Evolutionary conservation across 2,888 invertebrate genomes (phyloP), one percentile per base, ranked within the genome.

Genomic region (Thereva unica): DNA sequence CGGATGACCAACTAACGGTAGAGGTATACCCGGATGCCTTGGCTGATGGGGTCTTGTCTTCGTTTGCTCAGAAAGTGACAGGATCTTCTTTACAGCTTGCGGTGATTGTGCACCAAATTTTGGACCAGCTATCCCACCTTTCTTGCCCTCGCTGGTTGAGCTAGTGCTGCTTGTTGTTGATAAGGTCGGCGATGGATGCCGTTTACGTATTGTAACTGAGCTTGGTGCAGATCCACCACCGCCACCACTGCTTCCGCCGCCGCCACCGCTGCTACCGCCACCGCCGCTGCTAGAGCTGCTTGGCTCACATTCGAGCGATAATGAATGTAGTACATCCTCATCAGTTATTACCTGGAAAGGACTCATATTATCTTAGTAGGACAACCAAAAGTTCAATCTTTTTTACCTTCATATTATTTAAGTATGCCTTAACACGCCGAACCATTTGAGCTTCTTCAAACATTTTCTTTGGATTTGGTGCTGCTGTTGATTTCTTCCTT

Each of bases 371-470:
- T 3, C 10, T 5, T 42, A 56, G 34, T 4, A n/a, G n/a, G n/a
- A n/a, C n/a, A n/a, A n/a, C n/a, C n/a, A n/a, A n/a, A n/a, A n/a
- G n/a, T n/a, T n/a, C n/a, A 10, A 47, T 8, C n/a, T n/a, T 53
- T 7, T 12, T 59, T 53, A 72, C 79, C 74, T 93, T 91, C 85
- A 98, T 88, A 75, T 93, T 91, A 72, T 91, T 91, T 68, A 99
- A 85, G 82, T 99, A 99, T 3, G 97, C 93, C 79, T 97, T 96
- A 4, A 98, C 97, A 66, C 97, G 85, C 40, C 97, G 86, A 66
- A 97, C 96, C 98, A 98, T 98, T 83, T 97, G 95, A 40, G 97
- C 96, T 84, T 97, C 97, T 81, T 97, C 97, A 80, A 95, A 97
- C 96, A 97, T 97, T 81, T 96, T 97, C 82, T 97, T 97, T 61